Conservation (phyloP, 1,140 invertebrate genomes). For the Macrostomum lignano region DNA sequence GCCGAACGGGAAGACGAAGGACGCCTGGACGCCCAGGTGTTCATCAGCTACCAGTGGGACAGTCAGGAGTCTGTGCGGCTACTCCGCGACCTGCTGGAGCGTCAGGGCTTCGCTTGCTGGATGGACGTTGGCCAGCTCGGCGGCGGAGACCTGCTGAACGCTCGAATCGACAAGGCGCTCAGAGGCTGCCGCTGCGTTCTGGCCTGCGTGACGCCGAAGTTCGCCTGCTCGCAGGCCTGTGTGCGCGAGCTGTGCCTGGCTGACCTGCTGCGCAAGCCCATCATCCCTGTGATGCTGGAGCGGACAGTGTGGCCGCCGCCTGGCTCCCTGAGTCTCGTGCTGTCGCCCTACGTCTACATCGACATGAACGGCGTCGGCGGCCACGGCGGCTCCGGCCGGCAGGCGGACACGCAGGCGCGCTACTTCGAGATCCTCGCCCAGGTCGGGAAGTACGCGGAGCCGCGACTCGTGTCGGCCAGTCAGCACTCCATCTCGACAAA, state of each 20-base stretch:
- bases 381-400: conserved; percentile 28
- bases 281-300: conserved; percentile 27
- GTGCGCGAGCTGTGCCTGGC: conserved; percentile 27
- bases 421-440: conserved; percentile 24
- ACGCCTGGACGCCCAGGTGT: neutral
- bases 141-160: conserved; percentile 26
- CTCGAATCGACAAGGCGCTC: conserved; percentile 28
- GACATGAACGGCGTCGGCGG: conserved; percentile 29
- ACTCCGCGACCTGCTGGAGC: conserved; percentile 21
- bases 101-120: conserved; percentile 27
- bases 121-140: conserved; percentile 30
- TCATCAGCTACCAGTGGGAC: conserved; percentile 23
- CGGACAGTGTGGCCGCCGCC: conserved; percentile 28
- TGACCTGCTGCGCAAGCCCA: conserved; percentile 27
- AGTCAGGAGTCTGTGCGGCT: conserved; percentile 20
- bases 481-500: too few species aligned
- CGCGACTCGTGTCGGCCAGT: too few species aligned
- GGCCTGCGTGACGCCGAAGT: conserved; percentile 27
- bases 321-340: conserved; percentile 26
- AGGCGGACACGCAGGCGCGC: conserved; percentile 25
- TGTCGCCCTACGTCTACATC: conserved; percentile 28
- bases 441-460: conserved; percentile 11
- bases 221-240: conserved; percentile 26
- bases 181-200: conserved; percentile 17
- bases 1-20: conserved; percentile 15